Evolutionary conservation across 2,888 invertebrate genomes (phyloP), one percentile per base, ranked within the genome.

Genomic region (Papilio gigon): DNA sequence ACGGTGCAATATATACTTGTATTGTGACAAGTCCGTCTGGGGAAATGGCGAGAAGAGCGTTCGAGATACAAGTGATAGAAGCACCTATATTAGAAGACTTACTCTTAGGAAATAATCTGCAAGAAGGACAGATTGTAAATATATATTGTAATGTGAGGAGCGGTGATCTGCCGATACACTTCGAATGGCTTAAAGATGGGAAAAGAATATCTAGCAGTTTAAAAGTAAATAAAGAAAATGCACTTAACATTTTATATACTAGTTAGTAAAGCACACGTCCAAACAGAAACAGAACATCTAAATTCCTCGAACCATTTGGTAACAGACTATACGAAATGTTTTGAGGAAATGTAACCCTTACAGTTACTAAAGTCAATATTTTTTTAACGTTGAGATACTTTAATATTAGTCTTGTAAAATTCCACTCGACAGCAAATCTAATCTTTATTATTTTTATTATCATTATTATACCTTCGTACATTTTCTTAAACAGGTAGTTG

Each of bases 41-140:
- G 17, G 90, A 90, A 76, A 90, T 90, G 90, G 90, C 90, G 0
- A 82, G 89, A 73, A 76, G 90, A 70, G 86, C 93, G 2, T 93
- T 94, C 65, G 96, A 96, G 79, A 94, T 96, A 71, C 94, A 95
- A 78, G 93, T 96, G 11, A 94, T 95, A 79, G 92, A 92, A 86
- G 97, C 96, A 0, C 97, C 97, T 0, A 94, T 96, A 61, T 93
- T 97, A 78, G 97, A 97, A 82, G 95, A 97, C 63, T 95, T 98
- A 79, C 92, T 94, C 37, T 95, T 98, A 76, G 96, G 97, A 0
- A 94, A 94, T 65, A 96, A 95, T 81, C 92, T 97, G 0, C 96
- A 96, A 84, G 95, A 97, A 89, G 96, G 96, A 58, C 95, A 97
- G 82, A 93, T 97, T 75, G 96, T 96, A 33, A 95, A 97, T 84